Base-by-base conservation (phyloP, 2,888 invertebrate genomes). In the Drosophila peninsularis region DNA sequence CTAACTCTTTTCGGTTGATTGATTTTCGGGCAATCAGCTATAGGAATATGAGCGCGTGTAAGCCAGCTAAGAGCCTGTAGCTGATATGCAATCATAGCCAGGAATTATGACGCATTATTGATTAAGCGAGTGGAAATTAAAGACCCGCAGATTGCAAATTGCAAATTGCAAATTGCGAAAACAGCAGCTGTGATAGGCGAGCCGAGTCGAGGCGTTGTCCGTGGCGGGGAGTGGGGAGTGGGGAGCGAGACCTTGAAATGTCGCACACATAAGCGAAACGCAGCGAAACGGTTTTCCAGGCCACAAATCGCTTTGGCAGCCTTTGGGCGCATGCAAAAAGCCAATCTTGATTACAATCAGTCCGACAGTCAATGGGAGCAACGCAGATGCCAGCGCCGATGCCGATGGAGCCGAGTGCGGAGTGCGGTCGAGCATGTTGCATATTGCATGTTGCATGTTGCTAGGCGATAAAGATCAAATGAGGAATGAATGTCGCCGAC, bases 281-380 rank as follows among this genome's bases (percentile, higher is more conserved):
- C 75, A 82, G 37, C 55, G 70, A 71, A 78, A 72, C 79, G 30
- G 68, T 81, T 89, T 84, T 76, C 67, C 85, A 75, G 68, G 76
- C 75, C 85, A 82, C 85, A 85, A 89, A 89, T 88, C 75, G 85
- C 64, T 71, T 70, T 85, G 75, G 88, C 77, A 81, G 80, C 50
- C 67, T 37, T 52, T 52, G 57, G 50, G 87, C 82, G 61, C 85
- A 84, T 71, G 82, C 85, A 88, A 84, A 80, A 72, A 88, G 88
- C 82, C 89, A 85, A 89, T 88, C 88, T 89, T 75, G 89, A 85
- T 85, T 89, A 85, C 89, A 85, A 85, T 85, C 85, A 80, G 78
- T 88, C 65, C 63, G 62, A 66, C 68, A 75, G 71, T 75, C 75
- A 63, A 65, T 69, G 83, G 62, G 56, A 63, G 74, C 55, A 65